A percentile compares a stretch with the other conserved stretches of the same genome.
phyloP scores from a whole-genome alignment of 2,797 vertebrate genomes.

The Muraenolepis orangiensis region DNA sequence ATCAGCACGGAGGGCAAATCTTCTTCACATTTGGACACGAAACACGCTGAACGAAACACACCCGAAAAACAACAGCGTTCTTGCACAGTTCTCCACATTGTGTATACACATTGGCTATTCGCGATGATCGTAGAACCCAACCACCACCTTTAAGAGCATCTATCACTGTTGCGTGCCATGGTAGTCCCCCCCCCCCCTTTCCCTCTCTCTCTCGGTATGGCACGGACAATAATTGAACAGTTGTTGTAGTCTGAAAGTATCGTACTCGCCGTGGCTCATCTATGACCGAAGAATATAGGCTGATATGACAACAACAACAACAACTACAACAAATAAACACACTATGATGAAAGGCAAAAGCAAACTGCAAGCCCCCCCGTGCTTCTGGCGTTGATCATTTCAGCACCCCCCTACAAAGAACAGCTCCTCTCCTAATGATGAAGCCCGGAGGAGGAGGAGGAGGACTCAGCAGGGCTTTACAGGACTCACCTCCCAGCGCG shows the following conservation, averaged over 20 bases:
- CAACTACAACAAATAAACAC: neutral
- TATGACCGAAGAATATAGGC: neutral
- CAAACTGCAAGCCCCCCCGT: neutral
- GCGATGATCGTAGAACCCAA: too few relatives aligned
- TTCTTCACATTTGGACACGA: too few relatives aligned
- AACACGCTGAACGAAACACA: too few relatives aligned
- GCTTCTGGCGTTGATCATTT: conserved; percentile 37
- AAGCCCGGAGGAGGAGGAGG: conserved; percentile 28
- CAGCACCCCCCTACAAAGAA: conserved; percentile 65
- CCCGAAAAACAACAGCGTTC: neutral
- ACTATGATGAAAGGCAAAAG: neutral
- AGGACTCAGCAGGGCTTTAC: conserved; percentile 28
- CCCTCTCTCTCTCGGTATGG: neutral
- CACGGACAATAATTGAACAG: neutral
- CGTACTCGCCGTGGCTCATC: neutral
- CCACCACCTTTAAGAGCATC: neutral
- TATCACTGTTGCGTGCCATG: neutral
- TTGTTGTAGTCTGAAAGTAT: neutral
- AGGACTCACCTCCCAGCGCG: conserved; percentile 77
- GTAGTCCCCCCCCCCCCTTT: too few relatives aligned
- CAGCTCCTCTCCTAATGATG: conserved; percentile 70
- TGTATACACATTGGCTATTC: neutral
- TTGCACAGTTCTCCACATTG: neutral
- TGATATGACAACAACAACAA: neutral
- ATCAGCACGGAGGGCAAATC: too few relatives aligned